Evolutionary conservation across 2,888 invertebrate genomes (phyloP), one percentile per base, ranked within the genome.

Genomic region (Andrena fulva): DNA sequence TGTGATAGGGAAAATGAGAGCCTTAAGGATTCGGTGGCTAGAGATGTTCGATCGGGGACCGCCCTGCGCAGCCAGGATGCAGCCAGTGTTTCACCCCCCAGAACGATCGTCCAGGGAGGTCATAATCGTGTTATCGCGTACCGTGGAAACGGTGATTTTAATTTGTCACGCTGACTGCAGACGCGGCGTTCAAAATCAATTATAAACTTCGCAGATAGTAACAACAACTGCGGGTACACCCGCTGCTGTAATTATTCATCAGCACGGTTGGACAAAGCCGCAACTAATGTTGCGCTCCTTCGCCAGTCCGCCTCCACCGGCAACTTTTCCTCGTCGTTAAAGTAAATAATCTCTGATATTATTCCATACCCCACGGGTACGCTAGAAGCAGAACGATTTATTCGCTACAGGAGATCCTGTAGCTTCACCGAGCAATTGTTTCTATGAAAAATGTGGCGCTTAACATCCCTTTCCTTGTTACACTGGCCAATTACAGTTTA

Each of bases 151-250:
- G 76, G 77, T 87, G 83, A 88, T 89, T 89, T 89, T 88, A 88
- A 88, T 89, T 89, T 84, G 88, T 88, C 85, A 85, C 74, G 56
- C 75, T 75, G 71, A 86, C 81, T 84, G 78, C 72, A 84, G 88
- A 77, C 77, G 81, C 81, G 73, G 70, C 73, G 84, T 75, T 83
- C 83, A 82, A 89, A 90, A 89, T 90, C 90, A 89, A 90, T 90
- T 90, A 90, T 64, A 72, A 88, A 90, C 87, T 90, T 90, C 66
- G 76, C 77, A 78, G 80, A 90, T 87, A 66, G 87, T 81, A 84
- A 87, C 86, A 85, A 81, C 85, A 82, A 82, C 84, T 67, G 62
- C 52, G 52, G 60, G 52, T 67, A 62, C 82, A 71, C 69, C 68
- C 80, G 48, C 29, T 60, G 72, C 62, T 80, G 80, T 84, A 82